Conservation (phyloP, 37 sponge, comb jelly and placozoan species). For the Ianthella basta region DNA sequence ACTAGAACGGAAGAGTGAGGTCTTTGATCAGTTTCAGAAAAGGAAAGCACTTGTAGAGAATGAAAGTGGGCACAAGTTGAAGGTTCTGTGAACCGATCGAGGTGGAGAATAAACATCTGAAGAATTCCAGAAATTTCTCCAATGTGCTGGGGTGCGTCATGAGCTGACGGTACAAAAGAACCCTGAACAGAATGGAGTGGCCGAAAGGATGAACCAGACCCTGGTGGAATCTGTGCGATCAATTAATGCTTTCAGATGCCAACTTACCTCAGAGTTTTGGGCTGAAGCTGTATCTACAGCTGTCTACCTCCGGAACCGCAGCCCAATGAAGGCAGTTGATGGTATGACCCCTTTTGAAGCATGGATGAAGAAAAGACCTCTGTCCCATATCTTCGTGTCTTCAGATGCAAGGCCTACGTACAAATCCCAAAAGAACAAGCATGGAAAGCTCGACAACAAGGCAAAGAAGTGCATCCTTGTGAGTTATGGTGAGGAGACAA, state of each 20-base stretch:
- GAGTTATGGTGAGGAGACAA: slow-evolving; percentile 33
- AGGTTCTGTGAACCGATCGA: slow-evolving; percentile 59
- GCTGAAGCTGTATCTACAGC: slow-evolving; percentile 74
- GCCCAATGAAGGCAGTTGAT: slow-evolving; percentile 55
- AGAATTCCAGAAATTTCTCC: slow-evolving; percentile 51
- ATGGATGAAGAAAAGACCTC: slow-evolving; percentile 33
- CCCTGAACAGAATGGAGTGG: slow-evolving; percentile 79
- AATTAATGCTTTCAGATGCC: slow-evolving; percentile 66
- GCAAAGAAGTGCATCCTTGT: slow-evolving; percentile 46
- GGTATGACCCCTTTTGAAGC: slow-evolving; percentile 49
- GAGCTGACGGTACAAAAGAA: slow-evolving; percentile 65
- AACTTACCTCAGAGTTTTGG: slow-evolving; percentile 68
- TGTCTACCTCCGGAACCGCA: slow-evolving; percentile 59
- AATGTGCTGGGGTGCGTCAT: slow-evolving; percentile 66
- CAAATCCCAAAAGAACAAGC: slow-evolving; percentile 56
- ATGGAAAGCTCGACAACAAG: slow-evolving; percentile 28
- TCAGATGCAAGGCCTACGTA: slow-evolving; percentile 36
- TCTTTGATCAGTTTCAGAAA: slow-evolving; percentile 56
- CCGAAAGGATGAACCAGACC: slow-evolving; percentile 66
- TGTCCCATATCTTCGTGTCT: slow-evolving; percentile 35
- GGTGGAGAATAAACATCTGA: slow-evolving; percentile 60
- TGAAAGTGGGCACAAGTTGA: slow-evolving; percentile 47
- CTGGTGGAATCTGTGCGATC: slow-evolving; percentile 68
- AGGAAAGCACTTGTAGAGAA: slow-evolving; percentile 71
- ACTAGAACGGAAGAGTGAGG: slow-evolving; percentile 56